These are phyloP conservation scores for Corythucha ciliata DNA, from an alignment of 2,888 invertebrate species.

Conservation along the genomic window DNA sequence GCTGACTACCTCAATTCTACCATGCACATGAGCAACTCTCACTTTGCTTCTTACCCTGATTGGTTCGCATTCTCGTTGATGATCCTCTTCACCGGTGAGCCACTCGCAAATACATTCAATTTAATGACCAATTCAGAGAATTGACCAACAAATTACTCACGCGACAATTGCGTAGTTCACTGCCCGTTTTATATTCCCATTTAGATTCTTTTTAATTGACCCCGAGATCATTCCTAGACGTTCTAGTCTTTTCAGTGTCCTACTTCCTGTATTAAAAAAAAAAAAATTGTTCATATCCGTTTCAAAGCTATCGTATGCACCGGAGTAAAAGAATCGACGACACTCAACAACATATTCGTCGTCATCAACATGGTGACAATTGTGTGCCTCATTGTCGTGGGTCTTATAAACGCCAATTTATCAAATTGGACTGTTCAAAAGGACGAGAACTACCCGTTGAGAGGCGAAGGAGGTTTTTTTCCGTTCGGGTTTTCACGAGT, in stretches of 20 bases:
- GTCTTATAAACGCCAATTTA: conserved; percentile 55
- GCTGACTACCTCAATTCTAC: conserved; percentile 51
- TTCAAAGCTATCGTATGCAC: conserved; percentile 42
- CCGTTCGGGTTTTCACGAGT: conserved; percentile 74
- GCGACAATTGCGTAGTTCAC: too few relatives aligned
- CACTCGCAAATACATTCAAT: too few relatives aligned
- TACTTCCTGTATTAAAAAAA: too few relatives aligned
- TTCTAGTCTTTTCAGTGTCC: too few relatives aligned
- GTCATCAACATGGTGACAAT: conserved; percentile 78
- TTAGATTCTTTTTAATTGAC: too few relatives aligned
- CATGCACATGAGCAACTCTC: conserved; percentile 56
- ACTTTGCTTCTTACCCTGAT: conserved; percentile 63
- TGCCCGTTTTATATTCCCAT: too few relatives aligned
- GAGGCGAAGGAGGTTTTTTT: conserved; percentile 68
- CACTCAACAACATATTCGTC: conserved; percentile 85
- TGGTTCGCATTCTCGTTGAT: conserved; percentile 65
- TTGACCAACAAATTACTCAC: too few relatives aligned
- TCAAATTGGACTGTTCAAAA: conserved; percentile 30
- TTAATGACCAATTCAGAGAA: too few relatives aligned
- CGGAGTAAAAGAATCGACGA: conserved; percentile 73
- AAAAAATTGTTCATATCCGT: too few relatives aligned
- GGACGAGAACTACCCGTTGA: conserved; percentile 30
- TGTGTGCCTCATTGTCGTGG: conserved; percentile 68
- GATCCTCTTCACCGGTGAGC: conserved; percentile 38
- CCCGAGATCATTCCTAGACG: too few relatives aligned